Evolutionary conservation across 2,888 invertebrate species (phyloP).

Genomic region (Pegoplata infirma): DNA sequence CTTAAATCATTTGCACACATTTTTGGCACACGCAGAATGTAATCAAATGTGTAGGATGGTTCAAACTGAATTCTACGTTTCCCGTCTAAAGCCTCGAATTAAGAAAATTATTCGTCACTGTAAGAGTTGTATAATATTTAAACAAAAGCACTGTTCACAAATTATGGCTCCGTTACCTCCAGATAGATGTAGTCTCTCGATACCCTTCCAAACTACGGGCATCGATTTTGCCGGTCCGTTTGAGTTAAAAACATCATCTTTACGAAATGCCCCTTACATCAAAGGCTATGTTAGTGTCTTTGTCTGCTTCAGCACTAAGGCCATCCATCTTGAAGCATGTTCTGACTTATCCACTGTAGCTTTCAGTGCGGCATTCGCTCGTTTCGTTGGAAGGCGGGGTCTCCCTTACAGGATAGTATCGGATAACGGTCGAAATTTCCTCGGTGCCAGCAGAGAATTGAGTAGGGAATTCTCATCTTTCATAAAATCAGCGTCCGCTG

Average conservation of each 20-base stretch:
- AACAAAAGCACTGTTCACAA: too few species aligned
- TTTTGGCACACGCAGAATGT: constrained; percentile 23
- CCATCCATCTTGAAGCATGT: constrained; percentile 37
- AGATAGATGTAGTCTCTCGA: constrained; percentile 22
- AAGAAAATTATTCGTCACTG: constrained; percentile 11
- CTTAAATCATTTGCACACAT: constrained; percentile 1
- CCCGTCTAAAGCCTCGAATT: constrained; percentile 16
- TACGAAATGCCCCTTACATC: constrained; percentile 11
- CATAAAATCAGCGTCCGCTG: background rate
- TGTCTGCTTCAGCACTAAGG: constrained; percentile 26
- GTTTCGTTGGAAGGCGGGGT: too few species aligned
- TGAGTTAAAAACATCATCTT: constrained; percentile 22
- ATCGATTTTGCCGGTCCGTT: constrained; percentile 53
- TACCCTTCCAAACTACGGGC: constrained; percentile 25
- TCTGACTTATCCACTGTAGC: constrained; percentile 2
- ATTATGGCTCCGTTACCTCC: constrained; percentile 29
- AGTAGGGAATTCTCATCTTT: too few species aligned
- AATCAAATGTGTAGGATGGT: constrained; percentile 25
- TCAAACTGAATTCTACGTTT: constrained; percentile 30
- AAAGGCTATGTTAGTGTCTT: constrained; percentile 37
- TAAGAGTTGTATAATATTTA: background rate
- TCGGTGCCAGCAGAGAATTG: constrained; percentile 17
- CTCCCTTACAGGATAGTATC: too few species aligned
- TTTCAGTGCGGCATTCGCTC: constrained; percentile 5
- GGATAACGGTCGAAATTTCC: constrained; percentile 18